phyloP scores from a whole-genome alignment of 2,888 invertebrate species.

The Corythucha ciliata region DNA sequence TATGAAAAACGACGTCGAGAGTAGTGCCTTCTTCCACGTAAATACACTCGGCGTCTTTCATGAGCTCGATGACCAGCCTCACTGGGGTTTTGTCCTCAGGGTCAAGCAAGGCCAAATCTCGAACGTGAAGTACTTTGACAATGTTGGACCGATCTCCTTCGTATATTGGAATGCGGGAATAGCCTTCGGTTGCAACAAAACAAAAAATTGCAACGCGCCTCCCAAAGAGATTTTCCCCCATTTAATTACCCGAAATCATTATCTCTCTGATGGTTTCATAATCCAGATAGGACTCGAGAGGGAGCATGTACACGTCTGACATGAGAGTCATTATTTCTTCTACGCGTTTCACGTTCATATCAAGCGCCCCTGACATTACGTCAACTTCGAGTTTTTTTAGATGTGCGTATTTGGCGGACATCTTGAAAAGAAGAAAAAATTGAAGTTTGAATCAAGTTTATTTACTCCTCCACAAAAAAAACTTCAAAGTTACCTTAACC shows the following conservation, averaged over 20 bases:
- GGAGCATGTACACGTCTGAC: conserved; percentile 30
- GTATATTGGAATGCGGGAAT: conserved; percentile 32
- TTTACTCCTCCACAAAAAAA: not conserved
- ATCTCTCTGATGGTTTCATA: conserved; percentile 29
- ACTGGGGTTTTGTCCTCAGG: conserved; percentile 31
- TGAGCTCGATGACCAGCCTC: conserved; percentile 18
- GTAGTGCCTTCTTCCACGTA: conserved; percentile 28
- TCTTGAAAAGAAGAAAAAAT: not conserved
- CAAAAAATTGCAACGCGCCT: not conserved
- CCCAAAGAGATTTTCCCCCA: not conserved
- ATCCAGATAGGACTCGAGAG: conserved; percentile 28
- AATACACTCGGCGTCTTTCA: conserved; percentile 20
- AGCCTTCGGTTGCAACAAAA: conserved; percentile 29
- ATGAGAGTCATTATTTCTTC: conserved; percentile 31
- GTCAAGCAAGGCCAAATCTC: conserved; percentile 32
- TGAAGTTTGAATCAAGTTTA: not conserved
- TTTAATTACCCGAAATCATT: conserved; percentile 25
- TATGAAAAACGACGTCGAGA: conserved; percentile 28
- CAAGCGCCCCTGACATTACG: conserved; percentile 30
- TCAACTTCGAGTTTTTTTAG: conserved; percentile 29
- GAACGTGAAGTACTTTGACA: conserved; percentile 26
- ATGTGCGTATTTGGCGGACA: not conserved
- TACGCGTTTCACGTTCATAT: conserved; percentile 29
- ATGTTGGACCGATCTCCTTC: conserved; percentile 29
- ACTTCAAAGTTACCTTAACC: conserved; percentile 23